Evolutionary conservation across 2,888 invertebrate genomes (phyloP).

Genomic region (Lepidonotus clava): DNA sequence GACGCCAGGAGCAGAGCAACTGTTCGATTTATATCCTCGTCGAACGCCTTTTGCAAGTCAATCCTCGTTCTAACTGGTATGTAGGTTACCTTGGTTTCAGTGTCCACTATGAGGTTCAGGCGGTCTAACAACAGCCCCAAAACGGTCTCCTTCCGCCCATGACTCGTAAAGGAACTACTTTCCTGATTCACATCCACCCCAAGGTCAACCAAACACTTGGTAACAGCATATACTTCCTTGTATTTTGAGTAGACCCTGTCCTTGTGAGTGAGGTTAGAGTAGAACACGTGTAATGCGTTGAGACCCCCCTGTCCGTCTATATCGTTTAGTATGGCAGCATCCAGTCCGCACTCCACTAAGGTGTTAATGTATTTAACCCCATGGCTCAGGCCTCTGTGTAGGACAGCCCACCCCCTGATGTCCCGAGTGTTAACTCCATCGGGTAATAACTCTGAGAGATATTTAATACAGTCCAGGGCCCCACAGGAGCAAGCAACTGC

Average conservation of each 20-base stretch:
- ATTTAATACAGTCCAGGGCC: not conserved
- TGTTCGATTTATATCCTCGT: not conserved
- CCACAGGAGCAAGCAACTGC: not conserved
- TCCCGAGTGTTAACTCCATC: not conserved
- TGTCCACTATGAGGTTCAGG: not conserved
- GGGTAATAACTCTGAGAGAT: not conserved
- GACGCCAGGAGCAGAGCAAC: not conserved
- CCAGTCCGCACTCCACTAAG: not conserved
- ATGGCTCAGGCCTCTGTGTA: not conserved
- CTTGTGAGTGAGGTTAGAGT: not conserved
- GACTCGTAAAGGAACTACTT: not conserved
- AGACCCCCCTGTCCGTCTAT: not conserved
- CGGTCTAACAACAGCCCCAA: not conserved
- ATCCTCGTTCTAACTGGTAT: not conserved
- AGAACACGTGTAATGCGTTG: not conserved
- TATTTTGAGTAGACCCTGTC: not conserved
- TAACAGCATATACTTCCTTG: not conserved
- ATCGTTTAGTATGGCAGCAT: not conserved
- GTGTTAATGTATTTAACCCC: not conserved
- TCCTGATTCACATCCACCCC: constrained; percentile 11
- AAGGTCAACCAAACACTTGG: not conserved
- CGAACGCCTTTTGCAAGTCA: not conserved
- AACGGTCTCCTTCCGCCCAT: not conserved
- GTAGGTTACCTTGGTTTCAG: not conserved
- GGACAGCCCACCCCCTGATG: not conserved